Base-by-base conservation (phyloP, 30 jellyfish, hydroid and myxozoan species). In the Turritopsis dohrnii region DNA sequence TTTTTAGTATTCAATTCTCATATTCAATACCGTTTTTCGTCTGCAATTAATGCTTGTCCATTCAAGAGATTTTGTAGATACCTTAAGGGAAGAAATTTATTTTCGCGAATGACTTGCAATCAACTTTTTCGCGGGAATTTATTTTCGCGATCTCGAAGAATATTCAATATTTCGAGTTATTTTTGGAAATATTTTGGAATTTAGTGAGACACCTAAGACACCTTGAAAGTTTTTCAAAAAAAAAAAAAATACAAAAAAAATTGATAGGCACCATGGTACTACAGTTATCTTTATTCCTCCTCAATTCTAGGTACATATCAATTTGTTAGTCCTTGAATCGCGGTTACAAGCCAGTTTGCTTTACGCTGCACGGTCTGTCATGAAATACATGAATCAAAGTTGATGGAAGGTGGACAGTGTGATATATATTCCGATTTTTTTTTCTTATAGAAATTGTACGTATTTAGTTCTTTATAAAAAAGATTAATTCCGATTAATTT, bases 291-390 rank as follows among this genome's bases (percentile, higher is more conserved):
- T 7, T 27, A 21, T 17, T 21, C 0, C 19, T 75, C 71, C 52
- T 22, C 76, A 28, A 76, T 79, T 75, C 29, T 66, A 94, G 99
- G 96, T 94, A 1, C 99, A 94, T 84, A 85, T 94, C 54, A 94
- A 94, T 71, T 71, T 94, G 90, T 87, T 94, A 82, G 94, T 88
- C 18, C 81, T 94, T 74, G 99, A 94, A 81, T 92, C 99, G 7
- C 80, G 94, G 18, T 28, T 88, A 86, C 99, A 94, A 60, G 99
- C 99, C 28, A 96, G 79, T 30, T 76, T 94, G 66, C 94, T 94
- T n/a, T 94, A 94, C 52, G 93, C 88, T 41, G 81, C 88, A 25
- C 77, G 99, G 82, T 83, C 91, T 71, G 86, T 94, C 4, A 85
- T 90, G 81, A 30, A 71, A 77, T 79, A 87, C 92, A 94, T 94